Base-by-base conservation (phyloP, 1,140 invertebrate species). In the Steinernema feltiae region DNA sequence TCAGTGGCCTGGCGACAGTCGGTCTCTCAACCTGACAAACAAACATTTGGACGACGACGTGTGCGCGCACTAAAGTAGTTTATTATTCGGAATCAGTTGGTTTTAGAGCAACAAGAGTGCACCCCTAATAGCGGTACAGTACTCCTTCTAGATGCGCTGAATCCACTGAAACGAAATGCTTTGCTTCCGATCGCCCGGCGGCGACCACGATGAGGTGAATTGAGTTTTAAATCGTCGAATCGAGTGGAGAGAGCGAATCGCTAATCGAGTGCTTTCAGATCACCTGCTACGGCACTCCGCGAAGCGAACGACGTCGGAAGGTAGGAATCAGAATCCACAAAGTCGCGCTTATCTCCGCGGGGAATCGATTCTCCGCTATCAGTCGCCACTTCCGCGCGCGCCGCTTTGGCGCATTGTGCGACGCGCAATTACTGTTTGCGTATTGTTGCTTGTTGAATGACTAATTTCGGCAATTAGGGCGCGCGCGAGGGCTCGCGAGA, bases 381-480 rank as follows among this genome's bases (percentile, higher is more conserved):
- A 63, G 53, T 63, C 53, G 53, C 41, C 41, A n/a, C 7, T 7
- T 63, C 15, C 3, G 53, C 15, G 24, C 12, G 3, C 12, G 53
- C 15, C 53, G 15, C 24, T 27, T 27, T 63, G 53, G 12, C 53
- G 53, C 53, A 27, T 27, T 27, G 53, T 41, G 7, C 35, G 35
- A 18, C 35, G 35, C 7, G 35, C 35, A 41, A 41, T 41, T 41
- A 41, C 7, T 7, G 35, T 41, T 41, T 63, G 15, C 53, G 12
- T 7, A 46, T 27, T 63, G 53, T 63, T 27, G 15, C 15, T 63
- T 15, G 24, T 27, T 63, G 15, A 15, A 27, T 63, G 53, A 27
- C 53, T 63, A 63, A 63, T 63, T 63, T 63, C 24, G 53, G 53
- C 53, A 63, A 63, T 63, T 63, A 63, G 53, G n/a, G 53, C 53